A percentile compares a stretch with the other conserved stretches of the same genome.
phyloP scores from a whole-genome alignment of 2,113 vertebrate species.

The Phalacrocorax brasilianus region DNA sequence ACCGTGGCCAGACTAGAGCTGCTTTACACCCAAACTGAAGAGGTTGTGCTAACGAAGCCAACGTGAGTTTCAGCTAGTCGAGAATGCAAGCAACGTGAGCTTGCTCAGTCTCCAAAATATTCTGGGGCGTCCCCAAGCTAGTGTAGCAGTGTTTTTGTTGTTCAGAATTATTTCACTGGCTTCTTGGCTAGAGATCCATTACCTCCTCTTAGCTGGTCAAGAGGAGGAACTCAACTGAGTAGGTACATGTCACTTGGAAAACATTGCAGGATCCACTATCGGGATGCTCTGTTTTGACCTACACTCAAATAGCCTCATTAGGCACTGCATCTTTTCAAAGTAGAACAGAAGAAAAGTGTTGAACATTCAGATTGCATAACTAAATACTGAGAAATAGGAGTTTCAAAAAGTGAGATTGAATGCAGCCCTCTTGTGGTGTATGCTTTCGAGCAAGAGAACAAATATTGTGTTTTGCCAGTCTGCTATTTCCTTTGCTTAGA shows the following conservation, averaged over 20 bases:
- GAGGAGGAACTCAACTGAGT: background rate
- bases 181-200: background rate
- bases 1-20: fast-evolving
- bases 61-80: background rate
- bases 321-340: background rate
- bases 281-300: background rate
- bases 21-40: background rate
- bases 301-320: background rate
- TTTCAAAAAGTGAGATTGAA: slow-evolving; percentile 29
- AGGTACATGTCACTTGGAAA: background rate
- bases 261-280: background rate
- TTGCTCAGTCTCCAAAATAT: background rate
- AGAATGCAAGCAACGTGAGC: background rate
- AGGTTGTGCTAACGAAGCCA: background rate
- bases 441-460: background rate
- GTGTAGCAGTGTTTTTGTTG: background rate
- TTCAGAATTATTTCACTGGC: background rate
- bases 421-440: slow-evolving; percentile 31
- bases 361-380: background rate
- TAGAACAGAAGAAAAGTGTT: background rate
- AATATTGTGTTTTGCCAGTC: background rate
- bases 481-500: background rate
- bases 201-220: background rate
- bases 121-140: background rate
- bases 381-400: background rate